Conservation (phyloP, 2,797 vertebrate genomes). For the Poecilia picta region DNA sequence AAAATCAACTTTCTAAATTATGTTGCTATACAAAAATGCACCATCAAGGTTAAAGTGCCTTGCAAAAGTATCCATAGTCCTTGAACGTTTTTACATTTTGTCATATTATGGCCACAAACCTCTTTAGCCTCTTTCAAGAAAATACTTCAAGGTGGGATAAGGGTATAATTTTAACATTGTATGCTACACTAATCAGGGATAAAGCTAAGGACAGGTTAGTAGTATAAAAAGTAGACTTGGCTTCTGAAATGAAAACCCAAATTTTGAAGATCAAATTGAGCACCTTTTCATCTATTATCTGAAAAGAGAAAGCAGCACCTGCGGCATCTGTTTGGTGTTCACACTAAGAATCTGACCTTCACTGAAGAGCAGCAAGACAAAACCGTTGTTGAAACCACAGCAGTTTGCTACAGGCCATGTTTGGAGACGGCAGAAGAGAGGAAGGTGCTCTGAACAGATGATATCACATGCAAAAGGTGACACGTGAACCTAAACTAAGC, state of each 20-base stretch:
- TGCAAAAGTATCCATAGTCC: neutral
- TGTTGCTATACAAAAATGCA: slow-evolving; percentile 10
- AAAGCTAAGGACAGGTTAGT: neutral
- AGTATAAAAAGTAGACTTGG: neutral
- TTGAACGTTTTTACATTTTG: neutral
- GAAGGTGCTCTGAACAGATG: neutral
- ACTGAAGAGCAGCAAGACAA: neutral
- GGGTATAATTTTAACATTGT: neutral
- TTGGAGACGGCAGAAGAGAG: neutral
- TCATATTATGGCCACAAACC: neutral
- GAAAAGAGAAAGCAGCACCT: neutral
- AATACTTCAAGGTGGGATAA: neutral
- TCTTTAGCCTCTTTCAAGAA: neutral
- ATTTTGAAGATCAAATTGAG: neutral
- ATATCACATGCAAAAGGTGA: neutral
- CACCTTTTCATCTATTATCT: neutral
- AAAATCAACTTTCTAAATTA: neutral
- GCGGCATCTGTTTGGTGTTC: neutral
- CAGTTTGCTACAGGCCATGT: neutral
- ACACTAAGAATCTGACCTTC: neutral
- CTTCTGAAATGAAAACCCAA: neutral
- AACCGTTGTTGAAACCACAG: neutral
- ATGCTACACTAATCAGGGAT: no score
- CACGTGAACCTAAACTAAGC: neutral
- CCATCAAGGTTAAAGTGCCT: neutral